Base-by-base conservation (phyloP, 2,888 invertebrate species). In the Drosophila putrida region DNA sequence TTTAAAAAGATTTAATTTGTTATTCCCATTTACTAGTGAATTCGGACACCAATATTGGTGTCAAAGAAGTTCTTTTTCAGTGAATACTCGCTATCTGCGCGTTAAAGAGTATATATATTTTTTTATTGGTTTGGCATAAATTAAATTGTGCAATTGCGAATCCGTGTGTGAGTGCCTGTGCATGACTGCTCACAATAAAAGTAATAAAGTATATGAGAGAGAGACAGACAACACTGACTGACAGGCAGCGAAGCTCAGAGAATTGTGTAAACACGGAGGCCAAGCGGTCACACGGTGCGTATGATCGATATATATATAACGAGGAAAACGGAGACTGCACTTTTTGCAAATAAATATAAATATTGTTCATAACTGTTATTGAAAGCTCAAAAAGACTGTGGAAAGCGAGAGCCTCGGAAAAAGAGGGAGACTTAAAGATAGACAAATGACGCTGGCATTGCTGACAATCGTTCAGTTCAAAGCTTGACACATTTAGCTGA, bases 141-240 rank as follows among this genome's bases (percentile, higher is more conserved):
- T 82, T 74, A 78, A 80, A 78, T 74, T 69, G 67, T 57, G 49
- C 70, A 68, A 70, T 73, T 70, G 49, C 41, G 31, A 50, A 66
- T 62, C 59, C 58, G 61, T 55, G 1, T 61, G 38, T 25, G 39
- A 27, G 25, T 13, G 25, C 41, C 9, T 25, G 25, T 58, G 41
- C 41, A 20, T 35, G 53, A 25, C 46, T 72, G 67, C 54, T 55
- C 41, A 35, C 41, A 65, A 65, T 57, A 77, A 74, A 64, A 62
- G 49, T 39, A 49, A 58, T 71, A 75, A 44, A 55, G 36, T 25
- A 31, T 54, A 41, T 55, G 13, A 43, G 43, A 27, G 44, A 36
- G 27, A 59, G 49, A 49, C 41, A 71, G 74, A 65, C 71, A 79
- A 78, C 80, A 83, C 86, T 86, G 78, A 80, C 59, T 65, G 59